Evolutionary conservation across 2,113 vertebrate species (phyloP).

Genomic region (Epinephelus fuscoguttatus): DNA sequence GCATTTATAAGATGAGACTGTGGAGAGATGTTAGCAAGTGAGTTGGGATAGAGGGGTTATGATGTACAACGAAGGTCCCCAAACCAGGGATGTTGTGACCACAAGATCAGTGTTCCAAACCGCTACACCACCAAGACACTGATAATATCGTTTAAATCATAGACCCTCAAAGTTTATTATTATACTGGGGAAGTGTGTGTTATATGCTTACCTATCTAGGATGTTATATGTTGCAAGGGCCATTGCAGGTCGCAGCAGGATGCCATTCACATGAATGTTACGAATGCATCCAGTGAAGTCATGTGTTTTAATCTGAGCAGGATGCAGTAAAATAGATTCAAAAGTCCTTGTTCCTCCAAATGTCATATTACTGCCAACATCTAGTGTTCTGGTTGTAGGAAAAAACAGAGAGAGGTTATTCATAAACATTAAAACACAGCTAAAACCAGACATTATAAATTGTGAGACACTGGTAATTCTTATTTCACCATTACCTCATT

Average conservation of each 20-base stretch:
- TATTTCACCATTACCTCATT: constrained; percentile 72
- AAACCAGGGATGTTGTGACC: not conserved
- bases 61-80: not conserved
- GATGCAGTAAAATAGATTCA: constrained; percentile 72
- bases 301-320: constrained; percentile 78
- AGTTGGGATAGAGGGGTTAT: not conserved
- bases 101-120: not conserved
- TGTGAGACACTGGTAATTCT: no score
- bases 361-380: constrained; percentile 80
- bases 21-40: not conserved
- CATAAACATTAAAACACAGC: not conserved
- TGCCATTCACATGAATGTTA: constrained; percentile 79
- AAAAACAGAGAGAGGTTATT: not conserved
- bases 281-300: constrained; percentile 86
- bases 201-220: constrained; percentile 68
- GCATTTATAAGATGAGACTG: not conserved
- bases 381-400: constrained; percentile 76
- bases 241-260: constrained; percentile 70
- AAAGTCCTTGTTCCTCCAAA: constrained; percentile 80
- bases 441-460: not conserved
- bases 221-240: constrained; percentile 77
- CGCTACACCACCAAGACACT: not conserved
- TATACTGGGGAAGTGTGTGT: not conserved
- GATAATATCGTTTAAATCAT: not conserved
- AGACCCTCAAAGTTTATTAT: not conserved